These are phyloP conservation scores for Cryptotis parvus DNA, from an alignment of 2,113 vertebrate species.

Conservation along the genomic window DNA sequence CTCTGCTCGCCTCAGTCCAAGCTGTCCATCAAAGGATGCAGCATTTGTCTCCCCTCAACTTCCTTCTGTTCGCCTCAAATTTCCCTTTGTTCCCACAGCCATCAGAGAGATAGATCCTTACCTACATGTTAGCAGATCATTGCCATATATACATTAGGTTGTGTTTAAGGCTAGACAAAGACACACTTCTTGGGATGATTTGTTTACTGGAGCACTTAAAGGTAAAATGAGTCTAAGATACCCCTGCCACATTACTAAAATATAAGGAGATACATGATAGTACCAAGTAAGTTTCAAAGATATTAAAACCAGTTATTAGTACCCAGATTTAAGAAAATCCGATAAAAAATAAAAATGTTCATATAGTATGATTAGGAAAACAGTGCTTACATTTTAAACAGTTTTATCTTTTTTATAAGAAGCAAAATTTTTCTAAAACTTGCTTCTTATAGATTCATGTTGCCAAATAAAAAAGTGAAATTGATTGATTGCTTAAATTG, in stretches of 20 bases:
- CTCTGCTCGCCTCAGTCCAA: neutral
- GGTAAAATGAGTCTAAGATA: neutral
- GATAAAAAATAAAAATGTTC: neutral
- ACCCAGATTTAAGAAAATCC: neutral
- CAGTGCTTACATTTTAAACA: neutral
- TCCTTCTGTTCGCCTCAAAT: neutral
- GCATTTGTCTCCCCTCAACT: neutral
- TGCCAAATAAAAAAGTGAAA: neutral
- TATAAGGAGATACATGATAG: neutral
- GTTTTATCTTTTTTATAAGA: too few relatives aligned
- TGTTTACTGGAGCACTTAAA: neutral
- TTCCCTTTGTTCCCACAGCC: neutral
- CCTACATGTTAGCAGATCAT: rapidly evolving
- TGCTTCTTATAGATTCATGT: too few relatives aligned
- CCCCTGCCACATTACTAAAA: neutral
- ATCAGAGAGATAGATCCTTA: neutral
- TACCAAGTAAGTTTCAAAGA: neutral
- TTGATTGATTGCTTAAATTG: neutral
- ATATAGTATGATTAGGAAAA: neutral
- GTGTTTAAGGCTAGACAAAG: neutral
- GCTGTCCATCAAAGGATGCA: neutral
- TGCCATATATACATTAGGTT: neutral
- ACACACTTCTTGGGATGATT: neutral
- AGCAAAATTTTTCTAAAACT: too few relatives aligned
- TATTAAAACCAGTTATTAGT: neutral